Conservation (phyloP, 2,888 invertebrate genomes). For the Cataglyphis cursor region DNA sequence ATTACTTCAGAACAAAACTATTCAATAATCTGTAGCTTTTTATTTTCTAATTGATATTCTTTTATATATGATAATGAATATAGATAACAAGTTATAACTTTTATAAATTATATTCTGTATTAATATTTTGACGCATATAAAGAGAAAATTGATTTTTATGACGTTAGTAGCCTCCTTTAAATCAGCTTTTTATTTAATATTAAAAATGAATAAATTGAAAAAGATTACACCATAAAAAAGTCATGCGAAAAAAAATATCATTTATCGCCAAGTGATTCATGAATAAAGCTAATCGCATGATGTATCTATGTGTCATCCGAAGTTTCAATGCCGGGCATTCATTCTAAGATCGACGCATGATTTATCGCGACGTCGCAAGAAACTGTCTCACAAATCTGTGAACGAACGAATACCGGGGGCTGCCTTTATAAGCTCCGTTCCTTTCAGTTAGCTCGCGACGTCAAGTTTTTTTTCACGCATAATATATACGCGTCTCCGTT, state of each 20-base stretch:
- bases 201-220: not conserved
- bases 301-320: not conserved
- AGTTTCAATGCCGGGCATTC: slow-evolving; percentile 4
- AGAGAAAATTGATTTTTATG: not conserved
- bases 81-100: not conserved
- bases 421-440: slow-evolving; percentile 10
- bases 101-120: not conserved
- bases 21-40: not conserved
- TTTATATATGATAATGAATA: not conserved
- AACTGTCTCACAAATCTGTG: slow-evolving; percentile 19
- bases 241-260: not conserved
- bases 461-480: slow-evolving; percentile 39
- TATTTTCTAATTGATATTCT: slow-evolving; percentile 1
- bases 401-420: not conserved
- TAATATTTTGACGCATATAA: not conserved
- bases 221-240: not conserved
- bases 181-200: not conserved
- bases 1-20: not conserved
- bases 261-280: not conserved
- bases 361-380: slow-evolving; percentile 33
- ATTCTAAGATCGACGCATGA: slow-evolving; percentile 7
- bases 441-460: slow-evolving; percentile 26
- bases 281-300: not conserved
- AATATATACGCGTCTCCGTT: slow-evolving; percentile 40
- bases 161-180: not conserved